Base-by-base conservation (phyloP, 92 coral and sea anemone species). In the Porites evermanni region DNA sequence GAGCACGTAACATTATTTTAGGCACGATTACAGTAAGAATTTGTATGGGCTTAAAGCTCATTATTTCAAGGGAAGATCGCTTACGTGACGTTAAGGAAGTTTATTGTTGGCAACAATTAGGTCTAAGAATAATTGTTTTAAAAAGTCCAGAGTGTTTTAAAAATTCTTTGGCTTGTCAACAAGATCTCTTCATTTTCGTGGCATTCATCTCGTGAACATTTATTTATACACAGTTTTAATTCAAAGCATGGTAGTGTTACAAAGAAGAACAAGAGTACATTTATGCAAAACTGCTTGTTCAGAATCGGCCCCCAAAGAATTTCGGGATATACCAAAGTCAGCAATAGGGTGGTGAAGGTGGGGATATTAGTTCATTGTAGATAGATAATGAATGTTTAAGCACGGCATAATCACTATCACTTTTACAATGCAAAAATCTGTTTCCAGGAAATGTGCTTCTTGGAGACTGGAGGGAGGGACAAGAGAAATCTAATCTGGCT, bases 201-300 rank as follows among this genome's bases (percentile, higher is more conserved):
- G 2, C 17, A 12, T 16, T 32, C 12, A 61, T 63, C n/a, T 59
- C 14, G 11, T 13, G n/a, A 9, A 14, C 9, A 19, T 63, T 64
- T 78, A 78, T 78, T 78, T 78, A 78, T 78, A 18, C 32, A 70
- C 70, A 63, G 60, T 13, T 13, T 44, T 26, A 78, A 78, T 63
- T 63, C n/a, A 18, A 38, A 77, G 63, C 56, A 21, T 77, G 64
- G 53, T 38, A 7, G 61, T 5, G 2, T 12, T 17, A 29, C 10
- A 78, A 10, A 1, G 54, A 38, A 20, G 50, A 70, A 70, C 72
- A 68, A 68, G 44, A 12, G 72, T 10, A 12, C 21, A 16, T 1
- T 63, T 10, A 44, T 70, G 29, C 17, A 14, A 7, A 11, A 38
- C 75, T 38, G 16, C 7, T 8, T 71, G 11, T 75, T 58, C 16